These are phyloP conservation scores for Lacanobia wlatinum DNA, from an alignment of 2,888 invertebrate genomes.

Conservation along the genomic window DNA sequence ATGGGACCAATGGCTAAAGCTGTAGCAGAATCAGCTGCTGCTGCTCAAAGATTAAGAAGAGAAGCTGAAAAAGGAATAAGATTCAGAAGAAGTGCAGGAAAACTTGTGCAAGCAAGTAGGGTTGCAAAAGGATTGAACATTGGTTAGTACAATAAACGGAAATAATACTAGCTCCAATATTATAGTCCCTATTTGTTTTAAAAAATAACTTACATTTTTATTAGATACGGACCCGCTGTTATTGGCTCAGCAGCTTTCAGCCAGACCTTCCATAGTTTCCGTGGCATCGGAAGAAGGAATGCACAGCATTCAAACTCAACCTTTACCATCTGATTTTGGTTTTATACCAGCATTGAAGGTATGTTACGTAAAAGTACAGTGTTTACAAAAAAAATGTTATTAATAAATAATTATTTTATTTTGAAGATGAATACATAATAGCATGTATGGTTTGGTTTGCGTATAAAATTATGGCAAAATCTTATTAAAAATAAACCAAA, in stretches of 20 bases:
- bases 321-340: conserved; percentile 86
- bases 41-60: conserved; percentile 84
- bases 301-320: conserved; percentile 83
- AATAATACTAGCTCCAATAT: neutral
- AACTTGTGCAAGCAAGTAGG: conserved; percentile 85
- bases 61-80: conserved; percentile 87
- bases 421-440: too few species aligned
- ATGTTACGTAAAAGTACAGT: neutral
- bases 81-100: conserved; percentile 86
- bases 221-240: conserved; percentile 87
- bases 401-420: too few species aligned
- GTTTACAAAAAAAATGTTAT: neutral
- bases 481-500: too few species aligned
- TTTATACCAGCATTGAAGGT: conserved; percentile 87
- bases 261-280: conserved; percentile 88
- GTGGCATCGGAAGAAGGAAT: conserved; percentile 87
- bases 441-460: too few species aligned
- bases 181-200: neutral
- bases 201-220: conserved; percentile 47
- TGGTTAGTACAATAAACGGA: conserved; percentile 69
- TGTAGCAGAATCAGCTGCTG: conserved; percentile 86
- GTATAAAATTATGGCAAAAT: too few species aligned
- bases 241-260: conserved; percentile 87
- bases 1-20: conserved; percentile 85
- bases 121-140: conserved; percentile 88